Conservation (phyloP, 2,888 invertebrate species). For the Netelia virgata region DNA sequence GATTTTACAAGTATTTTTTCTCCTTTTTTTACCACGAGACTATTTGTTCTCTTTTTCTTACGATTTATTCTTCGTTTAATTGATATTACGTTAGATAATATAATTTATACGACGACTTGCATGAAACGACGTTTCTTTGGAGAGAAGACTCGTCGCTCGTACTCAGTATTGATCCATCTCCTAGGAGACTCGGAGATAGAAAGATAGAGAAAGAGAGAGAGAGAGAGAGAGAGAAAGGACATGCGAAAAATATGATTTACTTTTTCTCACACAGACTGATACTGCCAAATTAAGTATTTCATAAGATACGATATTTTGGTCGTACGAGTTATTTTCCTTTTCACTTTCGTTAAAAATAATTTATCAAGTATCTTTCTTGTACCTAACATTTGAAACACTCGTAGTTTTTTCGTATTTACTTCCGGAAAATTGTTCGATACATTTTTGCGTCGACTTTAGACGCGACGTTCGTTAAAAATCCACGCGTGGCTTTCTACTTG, state of each 20-base stretch:
- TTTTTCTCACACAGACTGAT: constrained; percentile 61
- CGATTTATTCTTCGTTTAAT: constrained; percentile 2
- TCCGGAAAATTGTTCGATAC: neutral
- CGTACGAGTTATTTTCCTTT: constrained; percentile 28
- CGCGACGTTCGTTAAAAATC: too few relatives aligned
- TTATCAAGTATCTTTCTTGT: constrained; percentile 2
- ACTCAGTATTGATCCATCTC: constrained; percentile 57
- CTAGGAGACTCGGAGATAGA: constrained; percentile 10
- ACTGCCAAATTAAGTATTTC: constrained; percentile 68
- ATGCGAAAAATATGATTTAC: constrained; percentile 27
- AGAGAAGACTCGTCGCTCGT: constrained; percentile 20
- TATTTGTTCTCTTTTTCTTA: neutral
- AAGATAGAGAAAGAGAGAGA: neutral
- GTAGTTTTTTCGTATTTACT: neutral
- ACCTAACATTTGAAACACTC: neutral
- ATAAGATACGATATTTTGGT: constrained; percentile 58
- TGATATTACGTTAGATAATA: constrained; percentile 29
- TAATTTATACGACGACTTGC: constrained; percentile 25
- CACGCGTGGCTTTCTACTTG: neutral
- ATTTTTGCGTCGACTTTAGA: too few relatives aligned
- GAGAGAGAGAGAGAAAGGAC: neutral
- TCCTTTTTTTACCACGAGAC: constrained; percentile 11
- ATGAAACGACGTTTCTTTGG: neutral
- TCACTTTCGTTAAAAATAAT: constrained; percentile 9
- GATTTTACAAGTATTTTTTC: constrained; percentile 28